Base-by-base conservation (phyloP, 92 coral and sea anemone species). In the Porites cylindrica region DNA sequence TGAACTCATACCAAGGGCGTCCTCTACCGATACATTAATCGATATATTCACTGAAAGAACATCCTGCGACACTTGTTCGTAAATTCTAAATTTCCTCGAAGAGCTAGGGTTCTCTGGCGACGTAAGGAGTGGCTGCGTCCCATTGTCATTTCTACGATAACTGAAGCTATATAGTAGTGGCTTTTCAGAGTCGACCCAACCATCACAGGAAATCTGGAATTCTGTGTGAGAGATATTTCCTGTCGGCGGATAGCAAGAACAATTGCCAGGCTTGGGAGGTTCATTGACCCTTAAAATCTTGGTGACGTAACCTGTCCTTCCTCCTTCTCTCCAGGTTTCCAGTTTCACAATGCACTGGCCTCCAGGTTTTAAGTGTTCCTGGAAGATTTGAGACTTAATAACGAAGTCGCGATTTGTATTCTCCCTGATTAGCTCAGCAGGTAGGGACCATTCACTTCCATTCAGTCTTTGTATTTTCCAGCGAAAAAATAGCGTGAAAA, bases 151-250 rank as follows among this genome's bases (percentile, higher is more conserved):
- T 29, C 32, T 70, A 2, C 95, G 91, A 24, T 91, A 96, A 65
- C 76, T 89, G 29, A 87, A 92, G 21, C 91, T 85, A 81, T 94
- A 96, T 0, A 76, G 53, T 10, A 96, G 75, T 56, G 96, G 98
- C 17, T 38, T 62, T 53, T 96, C 96, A 2, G 86, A 86, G 68
- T 96, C 99, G 8, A 8, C 12, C 98, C 98, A 96, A 6, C 92
- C 93, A 21, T 38, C 56, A 70, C 99, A 96, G 6, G 23, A 53
- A 68, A 96, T 84, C 23, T 67, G 78, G 60, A 93, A 94, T 13
- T 78, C 75, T n/a, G 99, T 94, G 51, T 74, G 86, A 68, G 89
- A 77, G 9, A 91, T 82, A 67, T 76, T 80, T 9, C 98, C 98
- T 19, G 79, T 26, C 26, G 79, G 32, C 5, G 96, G 98, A 60